Conservation (phyloP, 2,888 invertebrate species). For the Eremobia ochroleuca region DNA sequence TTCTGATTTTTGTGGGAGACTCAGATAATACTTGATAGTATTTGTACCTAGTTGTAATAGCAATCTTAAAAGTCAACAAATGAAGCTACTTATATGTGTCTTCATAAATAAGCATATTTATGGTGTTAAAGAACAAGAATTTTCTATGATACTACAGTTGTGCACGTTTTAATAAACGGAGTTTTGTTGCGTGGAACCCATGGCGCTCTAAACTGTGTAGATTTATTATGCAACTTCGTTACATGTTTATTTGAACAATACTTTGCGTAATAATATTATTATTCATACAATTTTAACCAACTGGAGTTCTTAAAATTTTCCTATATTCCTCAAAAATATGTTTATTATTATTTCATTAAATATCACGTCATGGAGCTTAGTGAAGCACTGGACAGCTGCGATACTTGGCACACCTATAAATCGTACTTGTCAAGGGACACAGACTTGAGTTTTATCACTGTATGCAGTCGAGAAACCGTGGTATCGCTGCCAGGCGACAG, state of each 20-base stretch:
- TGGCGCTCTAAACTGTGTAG: slow-evolving; percentile 16
- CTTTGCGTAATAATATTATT: slow-evolving; percentile 6
- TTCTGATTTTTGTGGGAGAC: not conserved
- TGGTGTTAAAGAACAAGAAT: not conserved
- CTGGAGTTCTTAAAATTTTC: not conserved
- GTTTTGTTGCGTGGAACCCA: slow-evolving; percentile 17
- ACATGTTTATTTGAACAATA: slow-evolving; percentile 19
- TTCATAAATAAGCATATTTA: not conserved
- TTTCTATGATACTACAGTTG: not conserved
- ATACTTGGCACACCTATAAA: slow-evolving; percentile 77
- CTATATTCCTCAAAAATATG: not conserved
- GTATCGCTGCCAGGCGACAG: slow-evolving; percentile 80
- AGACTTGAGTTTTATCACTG: slow-evolving; percentile 80
- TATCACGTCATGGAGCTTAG: slow-evolving; percentile 55
- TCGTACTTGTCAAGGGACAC: slow-evolving; percentile 77
- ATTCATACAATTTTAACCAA: slow-evolving; percentile 13
- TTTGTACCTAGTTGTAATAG: not conserved
- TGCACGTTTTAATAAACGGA: slow-evolving; percentile 20
- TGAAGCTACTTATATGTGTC: not conserved
- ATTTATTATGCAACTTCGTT: slow-evolving; percentile 30
- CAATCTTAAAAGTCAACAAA: not conserved
- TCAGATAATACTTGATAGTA: not conserved
- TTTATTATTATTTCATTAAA: slow-evolving; percentile 24
- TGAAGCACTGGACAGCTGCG: slow-evolving; percentile 62
- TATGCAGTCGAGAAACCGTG: slow-evolving; percentile 82